Evolutionary conservation across 2,113 vertebrate genomes (phyloP), one percentile per base, ranked within the genome.

Genomic region (Reinhardtius hippoglossoides): DNA sequence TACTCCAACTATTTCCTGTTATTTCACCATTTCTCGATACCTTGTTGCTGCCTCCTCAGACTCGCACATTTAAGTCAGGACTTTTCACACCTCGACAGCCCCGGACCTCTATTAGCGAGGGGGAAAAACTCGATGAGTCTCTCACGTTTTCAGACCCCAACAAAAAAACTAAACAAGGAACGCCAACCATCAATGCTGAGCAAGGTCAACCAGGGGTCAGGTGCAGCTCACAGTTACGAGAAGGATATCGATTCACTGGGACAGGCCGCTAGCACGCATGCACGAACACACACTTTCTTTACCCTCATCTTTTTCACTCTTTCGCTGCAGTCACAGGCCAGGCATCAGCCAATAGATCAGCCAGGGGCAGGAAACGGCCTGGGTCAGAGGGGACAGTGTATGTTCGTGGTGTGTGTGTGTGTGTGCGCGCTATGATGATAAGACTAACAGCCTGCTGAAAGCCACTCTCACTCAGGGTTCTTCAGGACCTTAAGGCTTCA

Each of bases 271-370:
- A 74, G 78, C 75, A 13, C 67, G n/a, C 77, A 65, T 2, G 20
- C 71, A 35, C 65, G 46, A 59, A 71, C 67, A 67, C 73, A 63
- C 69, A 74, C 64, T 66, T 71, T 81, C 71, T 67, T 78, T 78
- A 75, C 72, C 84, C 85, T 75, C 76, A 76, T 81, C 71, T 85
- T 86, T 89, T 71, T 72, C 52, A 71, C 44, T 40, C 64, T 65
- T 71, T 67, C 86, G 82, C 80, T 73, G 62, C 81, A 88, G 88
- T 89, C 85, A 85, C 90, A 90, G 91, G 83, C 74, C 87, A 91
- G 86, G 85, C 88, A 80, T 81, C 86, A 83, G 78, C 87, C 92
- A 91, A 92, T 92, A 93, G 92, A 94, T 93, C 91, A 94, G 92
- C 92, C 91, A 85, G 88, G 88, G 88, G 87, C 90, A 93, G 92